Evolutionary conservation across 2,888 invertebrate species (phyloP), one percentile per base, ranked within the genome.

Genomic region (Busseola fusca): DNA sequence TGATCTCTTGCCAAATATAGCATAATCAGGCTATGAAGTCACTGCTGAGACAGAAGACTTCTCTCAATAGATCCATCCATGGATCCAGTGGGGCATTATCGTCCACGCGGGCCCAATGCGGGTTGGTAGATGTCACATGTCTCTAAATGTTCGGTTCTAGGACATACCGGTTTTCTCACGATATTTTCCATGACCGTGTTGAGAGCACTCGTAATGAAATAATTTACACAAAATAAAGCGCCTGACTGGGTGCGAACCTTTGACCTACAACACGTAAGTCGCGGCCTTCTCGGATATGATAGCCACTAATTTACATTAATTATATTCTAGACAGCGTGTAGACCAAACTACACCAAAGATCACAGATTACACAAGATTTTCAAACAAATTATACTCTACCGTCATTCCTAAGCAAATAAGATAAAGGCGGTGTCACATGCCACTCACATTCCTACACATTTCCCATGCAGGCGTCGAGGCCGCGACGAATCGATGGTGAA

Each of bases 401-500:
- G 45, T 56, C 5, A 65, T 45, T 76, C 30, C 2, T 40, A 1
- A 21, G 6, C 25, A 69, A 64, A 73, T 82, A 78, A 64, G 42
- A 60, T 69, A 69, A 60, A 78, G 57, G 42, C 64, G 40, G 10
- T 69, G 69, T 67, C 69, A 45, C 67, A 65, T 63, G 30, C 75
- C 72, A 67, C 62, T 76, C 64, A 74, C 67, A 78, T 78, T 78
- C 79, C 63, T 73, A 30, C 7, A 74, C 45, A 69, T 72, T 77
- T 69, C 65, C 57, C 74, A 83, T 78, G 50, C 78, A 48, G 54
- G 48, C 62, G 42, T 42, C 76, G 57, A 72, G 76, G 72, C 70
- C 73, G 63, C 52, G 40, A 67, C 77, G 0, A 81, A 84, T 83
- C 73, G 30, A 81, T 76, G 75, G 71, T 74, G 63, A 69, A 62